Conservation (phyloP, 2,797 vertebrate species). For the Huso huso region DNA sequence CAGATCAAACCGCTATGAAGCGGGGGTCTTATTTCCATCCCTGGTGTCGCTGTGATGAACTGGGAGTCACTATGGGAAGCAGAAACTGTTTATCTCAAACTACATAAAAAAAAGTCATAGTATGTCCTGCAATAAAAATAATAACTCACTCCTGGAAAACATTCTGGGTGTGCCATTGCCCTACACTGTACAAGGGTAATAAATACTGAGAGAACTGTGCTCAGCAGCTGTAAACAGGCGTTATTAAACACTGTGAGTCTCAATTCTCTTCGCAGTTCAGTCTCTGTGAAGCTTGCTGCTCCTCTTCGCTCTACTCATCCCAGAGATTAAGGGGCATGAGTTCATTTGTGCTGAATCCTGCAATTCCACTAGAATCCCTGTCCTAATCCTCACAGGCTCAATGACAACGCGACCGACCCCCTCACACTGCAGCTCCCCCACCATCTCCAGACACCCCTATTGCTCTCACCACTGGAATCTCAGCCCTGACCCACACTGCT, state of each 20-base stretch:
- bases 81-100: too few relatives aligned
- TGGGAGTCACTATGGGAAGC: too few relatives aligned
- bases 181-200: background rate
- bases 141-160: background rate
- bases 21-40: too few relatives aligned
- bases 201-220: conserved; percentile 5
- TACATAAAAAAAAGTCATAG: too few relatives aligned
- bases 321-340: conserved; percentile 60
- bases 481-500: conserved; percentile 2
- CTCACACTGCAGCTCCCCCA: conserved; percentile 41
- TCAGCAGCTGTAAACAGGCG: conserved; percentile 8
- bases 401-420: conserved; percentile 61
- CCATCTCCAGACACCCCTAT: conserved; percentile 38
- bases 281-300: conserved; percentile 35
- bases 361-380: conserved; percentile 58
- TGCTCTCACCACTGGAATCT: conserved; percentile 18
- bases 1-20: too few relatives aligned
- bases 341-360: conserved; percentile 60
- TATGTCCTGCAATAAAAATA: too few relatives aligned
- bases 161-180: background rate
- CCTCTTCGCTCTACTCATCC: conserved; percentile 39
- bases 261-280: conserved; percentile 19
- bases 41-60: too few relatives aligned
- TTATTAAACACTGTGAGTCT: conserved; percentile 19
- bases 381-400: conserved; percentile 56